Evolutionary conservation across 1,140 invertebrate genomes (phyloP).

Genomic region (Lineus longissimus): DNA sequence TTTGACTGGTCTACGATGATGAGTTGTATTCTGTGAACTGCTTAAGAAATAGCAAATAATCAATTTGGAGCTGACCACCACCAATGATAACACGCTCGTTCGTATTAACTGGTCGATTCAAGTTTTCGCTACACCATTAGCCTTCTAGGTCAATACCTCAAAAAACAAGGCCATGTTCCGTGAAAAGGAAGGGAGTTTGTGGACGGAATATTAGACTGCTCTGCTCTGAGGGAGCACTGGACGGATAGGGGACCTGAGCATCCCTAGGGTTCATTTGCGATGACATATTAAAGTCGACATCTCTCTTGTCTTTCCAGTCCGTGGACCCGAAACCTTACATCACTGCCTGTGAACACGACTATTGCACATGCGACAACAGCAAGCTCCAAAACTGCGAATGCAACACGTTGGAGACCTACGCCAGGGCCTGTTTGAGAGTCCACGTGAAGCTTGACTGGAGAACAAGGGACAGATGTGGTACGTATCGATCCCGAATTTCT

Average conservation of each 20-base stretch:
- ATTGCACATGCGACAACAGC: conserved; percentile 63
- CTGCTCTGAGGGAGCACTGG: too few species aligned
- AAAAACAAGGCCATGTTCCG: too few species aligned
- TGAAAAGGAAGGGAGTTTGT: too few species aligned
- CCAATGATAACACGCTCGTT: neutral
- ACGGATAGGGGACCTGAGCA: too few species aligned
- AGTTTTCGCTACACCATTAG: neutral
- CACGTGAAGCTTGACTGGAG: conserved; percentile 69
- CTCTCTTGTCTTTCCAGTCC: conserved; percentile 50
- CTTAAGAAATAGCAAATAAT: neutral
- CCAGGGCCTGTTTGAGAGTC: conserved; percentile 68
- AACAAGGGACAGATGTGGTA: conserved; percentile 70
- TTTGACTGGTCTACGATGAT: too few species aligned
- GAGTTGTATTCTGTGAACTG: too few species aligned
- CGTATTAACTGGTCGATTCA: neutral
- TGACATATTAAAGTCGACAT: neutral
- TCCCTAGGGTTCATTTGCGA: too few species aligned
- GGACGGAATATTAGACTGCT: too few species aligned
- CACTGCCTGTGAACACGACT: conserved; percentile 72
- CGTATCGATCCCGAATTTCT: conserved; percentile 50
- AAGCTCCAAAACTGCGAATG: conserved; percentile 64
- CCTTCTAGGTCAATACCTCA: too few species aligned
- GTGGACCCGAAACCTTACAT: conserved; percentile 47
- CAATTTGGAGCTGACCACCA: neutral
- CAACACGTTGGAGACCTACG: conserved; percentile 70